Base-by-base conservation (phyloP, 2,113 vertebrate genomes). In the Pelecanus crispus region DNA sequence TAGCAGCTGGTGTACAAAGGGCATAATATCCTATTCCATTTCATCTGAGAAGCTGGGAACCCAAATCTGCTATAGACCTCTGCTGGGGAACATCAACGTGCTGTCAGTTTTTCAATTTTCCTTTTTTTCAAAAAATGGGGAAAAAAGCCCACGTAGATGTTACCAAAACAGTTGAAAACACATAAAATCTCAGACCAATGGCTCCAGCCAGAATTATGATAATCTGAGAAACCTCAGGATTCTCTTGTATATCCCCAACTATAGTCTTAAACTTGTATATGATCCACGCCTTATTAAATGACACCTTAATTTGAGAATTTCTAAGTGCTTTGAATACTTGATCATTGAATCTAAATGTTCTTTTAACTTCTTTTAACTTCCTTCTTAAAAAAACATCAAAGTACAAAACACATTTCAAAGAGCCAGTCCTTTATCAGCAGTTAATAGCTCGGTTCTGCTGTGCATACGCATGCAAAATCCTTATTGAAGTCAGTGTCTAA, bases 341-440 rank as follows among this genome's bases (percentile, higher is more conserved):
- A 91, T 91, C 73, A 50, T 44, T 91, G 61, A 75, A 52, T 87
- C 61, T 96, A 81, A 95, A 59, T 82, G 26, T 88, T 88, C 88
- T 96, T 94, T 88, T 88, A 85, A 92, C 70, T 95, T 81, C 88
- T 73, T 92, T 90, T 80, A 71, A 94, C 61, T 82, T 87, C 44
- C 71, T 93, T 77, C 59, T 86, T 94, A 44, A 91, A 91, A 88
- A 90, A 53, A 34, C 55, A 92, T 89, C 89, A 95, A 96, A 95
- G 93, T 52, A 44, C n/a, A 63, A 87, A 85, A 42, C 36, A 4
- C 61, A 77, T 95, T 96, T 94, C 82, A 94, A 94, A 94, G 83
- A 79, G 3, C 31, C 68, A 55, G 47, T 83, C 65, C 72, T 94
- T 93, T 80, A 93, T 92, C 95, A 94, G 72, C 94, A 92, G 59